phyloP scores from a whole-genome alignment of 2,888 invertebrate species.

The Oxycera nigricornis region DNA sequence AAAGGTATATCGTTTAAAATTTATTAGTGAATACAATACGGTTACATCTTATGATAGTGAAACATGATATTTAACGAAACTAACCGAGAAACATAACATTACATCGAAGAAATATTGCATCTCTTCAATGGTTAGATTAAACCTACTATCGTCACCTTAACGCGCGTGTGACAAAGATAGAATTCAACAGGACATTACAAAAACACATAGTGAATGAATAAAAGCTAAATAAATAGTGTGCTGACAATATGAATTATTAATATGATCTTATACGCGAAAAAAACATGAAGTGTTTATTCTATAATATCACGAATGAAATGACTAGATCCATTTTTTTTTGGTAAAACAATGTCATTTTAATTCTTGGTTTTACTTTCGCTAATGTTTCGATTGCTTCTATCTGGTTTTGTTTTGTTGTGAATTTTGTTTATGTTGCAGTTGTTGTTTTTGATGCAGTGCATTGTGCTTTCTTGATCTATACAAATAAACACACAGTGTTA shows the following conservation, averaged over 20 bases:
- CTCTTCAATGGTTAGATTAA: background rate
- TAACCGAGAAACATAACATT: background rate
- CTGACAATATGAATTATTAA: slow-evolving; percentile 7
- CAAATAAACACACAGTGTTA: slow-evolving; percentile 31
- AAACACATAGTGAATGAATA: no score
- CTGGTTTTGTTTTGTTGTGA: background rate
- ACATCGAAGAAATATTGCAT: no score
- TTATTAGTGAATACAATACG: slow-evolving; percentile 26
- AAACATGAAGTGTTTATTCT: slow-evolving; percentile 13
- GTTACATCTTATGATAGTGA: background rate
- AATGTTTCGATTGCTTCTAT: background rate
- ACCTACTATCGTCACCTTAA: background rate
- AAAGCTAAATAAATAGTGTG: no score
- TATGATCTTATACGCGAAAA: background rate
- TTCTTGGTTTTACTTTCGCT: background rate
- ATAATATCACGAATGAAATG: slow-evolving; percentile 45
- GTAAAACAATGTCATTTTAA: slow-evolving; percentile 26
- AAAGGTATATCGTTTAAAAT: slow-evolving; percentile 25
- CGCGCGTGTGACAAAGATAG: no score
- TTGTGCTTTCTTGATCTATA: slow-evolving; percentile 23
- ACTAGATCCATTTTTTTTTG: slow-evolving; percentile 38
- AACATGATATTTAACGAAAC: background rate
- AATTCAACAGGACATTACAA: no score
- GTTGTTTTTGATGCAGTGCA: slow-evolving; percentile 16
- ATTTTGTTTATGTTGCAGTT: background rate